These are phyloP conservation scores for Copidosoma aretas DNA, from an alignment of 2,888 invertebrate species.

Conservation along the genomic window DNA sequence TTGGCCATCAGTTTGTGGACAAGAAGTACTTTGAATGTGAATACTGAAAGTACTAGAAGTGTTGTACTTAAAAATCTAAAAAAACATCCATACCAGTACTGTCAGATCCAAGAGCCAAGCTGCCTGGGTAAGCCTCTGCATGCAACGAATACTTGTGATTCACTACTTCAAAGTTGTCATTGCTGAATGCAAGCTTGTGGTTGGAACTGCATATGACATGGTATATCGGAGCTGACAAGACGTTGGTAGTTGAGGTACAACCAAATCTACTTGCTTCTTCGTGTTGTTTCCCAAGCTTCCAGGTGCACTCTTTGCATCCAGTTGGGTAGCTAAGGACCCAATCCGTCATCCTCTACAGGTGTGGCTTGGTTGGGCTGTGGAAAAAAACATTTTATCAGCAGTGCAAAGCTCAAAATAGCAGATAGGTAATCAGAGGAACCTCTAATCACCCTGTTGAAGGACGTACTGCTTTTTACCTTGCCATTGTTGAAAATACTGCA, in stretches of 20 bases:
- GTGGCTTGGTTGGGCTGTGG: conserved; percentile 57
- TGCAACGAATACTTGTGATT: conserved; percentile 98
- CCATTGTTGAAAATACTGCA: conserved; percentile 98
- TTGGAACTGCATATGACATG: conserved; percentile 98
- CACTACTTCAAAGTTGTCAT: conserved; percentile 93
- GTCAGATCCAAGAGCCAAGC: conserved; percentile 87
- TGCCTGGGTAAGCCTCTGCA: conserved; percentile 93
- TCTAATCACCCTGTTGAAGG: conserved; percentile 92
- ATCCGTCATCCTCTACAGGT: conserved; percentile 76
- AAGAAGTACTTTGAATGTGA: conserved; percentile 94
- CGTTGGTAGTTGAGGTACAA: conserved; percentile 92
- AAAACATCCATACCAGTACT: conserved; percentile 64
- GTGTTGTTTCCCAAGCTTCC: too few species aligned
- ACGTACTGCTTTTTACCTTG: conserved; percentile 93
- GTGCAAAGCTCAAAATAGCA: not conserved
- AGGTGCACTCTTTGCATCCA: conserved; percentile 97
- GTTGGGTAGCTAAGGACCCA: conserved; percentile 90
- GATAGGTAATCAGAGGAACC: conserved; percentile 77
- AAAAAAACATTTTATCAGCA: not conserved
- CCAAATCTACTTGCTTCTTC: too few species aligned
- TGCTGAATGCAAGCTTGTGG: conserved; percentile 97
- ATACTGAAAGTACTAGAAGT: conserved; percentile 73
- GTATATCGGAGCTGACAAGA: conserved; percentile 98
- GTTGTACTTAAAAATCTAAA: not conserved
- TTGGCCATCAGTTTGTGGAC: conserved; percentile 90